These are phyloP conservation scores for Ctenoplectra terminalis DNA, from an alignment of 1,140 invertebrate species.

Conservation along the genomic window DNA sequence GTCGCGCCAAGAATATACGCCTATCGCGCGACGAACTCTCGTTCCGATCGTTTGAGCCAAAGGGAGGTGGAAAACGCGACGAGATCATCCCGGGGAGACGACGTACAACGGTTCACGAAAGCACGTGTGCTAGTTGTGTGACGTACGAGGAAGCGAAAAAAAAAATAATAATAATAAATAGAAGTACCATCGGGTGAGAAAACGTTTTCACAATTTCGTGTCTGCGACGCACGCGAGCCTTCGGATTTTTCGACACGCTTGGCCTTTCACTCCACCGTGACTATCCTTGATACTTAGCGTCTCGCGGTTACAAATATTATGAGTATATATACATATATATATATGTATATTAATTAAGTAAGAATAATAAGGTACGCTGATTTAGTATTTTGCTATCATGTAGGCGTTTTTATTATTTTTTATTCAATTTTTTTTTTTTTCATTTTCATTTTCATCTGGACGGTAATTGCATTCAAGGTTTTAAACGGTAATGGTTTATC, in stretches of 20 bases:
- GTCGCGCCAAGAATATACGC: constrained; percentile 54
- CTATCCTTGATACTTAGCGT: background rate
- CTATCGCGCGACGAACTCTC: constrained; percentile 34
- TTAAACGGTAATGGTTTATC: background rate
- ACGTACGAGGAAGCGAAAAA: too few relatives aligned
- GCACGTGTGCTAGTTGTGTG: background rate
- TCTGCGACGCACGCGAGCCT: background rate
- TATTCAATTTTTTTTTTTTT: too few relatives aligned
- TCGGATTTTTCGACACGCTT: background rate
- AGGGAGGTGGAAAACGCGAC: constrained; percentile 5
- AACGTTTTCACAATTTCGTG: background rate
- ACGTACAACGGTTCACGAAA: background rate
- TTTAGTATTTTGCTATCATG: background rate
- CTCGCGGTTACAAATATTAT: background rate
- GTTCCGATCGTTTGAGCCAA: background rate
- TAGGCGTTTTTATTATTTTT: background rate
- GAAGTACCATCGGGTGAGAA: background rate
- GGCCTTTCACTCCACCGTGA: constrained; percentile 5
- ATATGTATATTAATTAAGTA: background rate
- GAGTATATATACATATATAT: background rate
- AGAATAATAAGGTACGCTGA: background rate
- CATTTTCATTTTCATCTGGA: background rate
- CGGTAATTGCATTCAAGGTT: background rate
- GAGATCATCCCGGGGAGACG: background rate
- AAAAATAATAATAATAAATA: too few relatives aligned